Percentiles rank a stretch among this genome's conserved stretches.
phyloP scores from a whole-genome alignment of 2,888 invertebrate species.

The Drosophila cognata region DNA sequence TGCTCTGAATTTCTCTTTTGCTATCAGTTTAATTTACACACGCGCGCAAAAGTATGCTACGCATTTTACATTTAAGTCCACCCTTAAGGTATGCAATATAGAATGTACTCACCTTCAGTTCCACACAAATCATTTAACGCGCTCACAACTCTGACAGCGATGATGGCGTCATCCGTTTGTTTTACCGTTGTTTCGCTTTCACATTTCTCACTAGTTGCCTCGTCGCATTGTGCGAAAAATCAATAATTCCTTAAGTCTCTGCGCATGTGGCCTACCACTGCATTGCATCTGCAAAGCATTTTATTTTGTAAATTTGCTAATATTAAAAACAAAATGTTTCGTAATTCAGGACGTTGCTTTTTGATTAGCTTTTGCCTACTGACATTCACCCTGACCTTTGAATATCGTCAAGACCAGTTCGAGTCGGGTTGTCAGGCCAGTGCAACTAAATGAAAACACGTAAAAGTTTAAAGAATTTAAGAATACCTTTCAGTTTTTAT shows the following conservation, averaged over 20 bases:
- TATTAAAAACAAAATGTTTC: constrained; percentile 6
- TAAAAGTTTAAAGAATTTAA: constrained; percentile 72
- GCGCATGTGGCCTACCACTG: constrained; percentile 14
- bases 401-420: not conserved
- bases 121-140: constrained; percentile 10
- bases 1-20: not conserved
- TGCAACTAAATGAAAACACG: constrained; percentile 42
- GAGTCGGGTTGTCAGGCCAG: constrained; percentile 28
- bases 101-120: constrained; percentile 27
- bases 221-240: constrained; percentile 39
- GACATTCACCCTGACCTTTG: constrained; percentile 40
- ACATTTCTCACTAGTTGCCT: constrained; percentile 11
- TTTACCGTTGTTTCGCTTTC: constrained; percentile 11
- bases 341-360: not conserved
- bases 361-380: constrained; percentile 11
- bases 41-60: constrained; percentile 40
- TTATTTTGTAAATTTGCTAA: not conserved
- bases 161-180: constrained; percentile 25
- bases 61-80: not conserved
- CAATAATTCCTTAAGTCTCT: constrained; percentile 29
- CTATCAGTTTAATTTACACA: not conserved
- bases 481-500: constrained; percentile 76
- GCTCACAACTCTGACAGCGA: constrained; percentile 39
- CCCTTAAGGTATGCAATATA: constrained; percentile 40
- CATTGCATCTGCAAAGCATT: constrained; percentile 7